phyloP scores from a whole-genome alignment of 2,113 vertebrate genomes.

The Peromyscus maniculatus region DNA sequence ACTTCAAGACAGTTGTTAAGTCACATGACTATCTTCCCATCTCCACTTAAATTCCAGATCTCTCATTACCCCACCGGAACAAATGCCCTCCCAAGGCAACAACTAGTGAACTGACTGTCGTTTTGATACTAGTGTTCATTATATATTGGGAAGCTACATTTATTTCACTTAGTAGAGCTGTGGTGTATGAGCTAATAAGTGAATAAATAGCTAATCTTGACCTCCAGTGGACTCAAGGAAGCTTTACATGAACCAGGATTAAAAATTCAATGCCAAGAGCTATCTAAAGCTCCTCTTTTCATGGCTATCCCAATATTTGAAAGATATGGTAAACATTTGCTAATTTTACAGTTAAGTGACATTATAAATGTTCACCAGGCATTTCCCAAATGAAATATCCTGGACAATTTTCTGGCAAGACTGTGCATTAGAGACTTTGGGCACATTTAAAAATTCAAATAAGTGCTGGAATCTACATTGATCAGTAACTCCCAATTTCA shows the following conservation, averaged over 20 bases:
- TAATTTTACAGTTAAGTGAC: constrained; percentile 40
- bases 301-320: constrained; percentile 49
- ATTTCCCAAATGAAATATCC: constrained; percentile 65
- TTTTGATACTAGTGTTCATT: constrained; percentile 50
- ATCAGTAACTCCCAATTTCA: neutral
- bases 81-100: neutral
- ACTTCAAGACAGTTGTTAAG: constrained; percentile 45
- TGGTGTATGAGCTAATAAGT: constrained; percentile 19
- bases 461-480: neutral
- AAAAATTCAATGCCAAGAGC: neutral
- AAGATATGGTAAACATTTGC: neutral
- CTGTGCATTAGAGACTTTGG: neutral
- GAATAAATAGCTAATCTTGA: constrained; percentile 46
- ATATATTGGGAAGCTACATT: neutral
- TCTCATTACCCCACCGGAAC: constrained; percentile 5
- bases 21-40: neutral
- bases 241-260: constrained; percentile 13
- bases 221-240: constrained; percentile 12
- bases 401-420: neutral
- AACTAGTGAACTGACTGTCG: neutral
- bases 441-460: neutral
- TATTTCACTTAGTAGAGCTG: constrained; percentile 44
- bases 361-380: constrained; percentile 22
- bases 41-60: constrained; percentile 46
- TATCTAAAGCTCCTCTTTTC: constrained; percentile 18